Percentiles rank a stretch among this genome's conserved stretches.
phyloP scores from a whole-genome alignment of 2,113 vertebrate species.

The Chloroceryle aenea region DNA sequence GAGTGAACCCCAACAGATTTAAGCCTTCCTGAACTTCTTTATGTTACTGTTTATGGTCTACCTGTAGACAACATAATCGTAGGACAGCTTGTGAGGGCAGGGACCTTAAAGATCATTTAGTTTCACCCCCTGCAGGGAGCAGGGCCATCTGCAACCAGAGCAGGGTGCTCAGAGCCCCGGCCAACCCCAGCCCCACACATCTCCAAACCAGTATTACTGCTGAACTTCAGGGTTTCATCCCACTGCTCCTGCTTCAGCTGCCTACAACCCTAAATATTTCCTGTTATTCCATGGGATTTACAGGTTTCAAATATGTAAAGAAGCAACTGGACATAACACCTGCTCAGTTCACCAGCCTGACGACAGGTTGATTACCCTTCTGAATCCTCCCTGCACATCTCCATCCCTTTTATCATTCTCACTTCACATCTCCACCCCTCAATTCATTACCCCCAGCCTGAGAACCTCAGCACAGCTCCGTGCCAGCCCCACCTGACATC shows the following conservation, averaged over 20 bases:
- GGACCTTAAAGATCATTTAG: no score
- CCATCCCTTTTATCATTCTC: background rate
- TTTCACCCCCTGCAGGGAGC: no score
- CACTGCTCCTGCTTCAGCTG: background rate
- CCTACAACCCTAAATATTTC: background rate
- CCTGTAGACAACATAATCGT: background rate
- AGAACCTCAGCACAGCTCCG: accelerated
- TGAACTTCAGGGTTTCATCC: background rate
- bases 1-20: accelerated
- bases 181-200: background rate
- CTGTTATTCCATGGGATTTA: background rate
- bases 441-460: background rate
- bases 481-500: accelerated
- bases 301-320: background rate
- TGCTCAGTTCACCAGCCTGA: background rate
- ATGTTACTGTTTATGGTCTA: background rate
- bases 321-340: background rate
- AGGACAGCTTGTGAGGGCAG: background rate
- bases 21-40: background rate
- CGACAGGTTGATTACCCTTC: background rate
- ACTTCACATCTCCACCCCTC: background rate
- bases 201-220: background rate
- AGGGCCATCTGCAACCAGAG: no score
- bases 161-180: no score
- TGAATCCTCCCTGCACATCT: background rate